phyloP scores from a whole-genome alignment of 2,888 invertebrate species.

The Pedicia rivosa region DNA sequence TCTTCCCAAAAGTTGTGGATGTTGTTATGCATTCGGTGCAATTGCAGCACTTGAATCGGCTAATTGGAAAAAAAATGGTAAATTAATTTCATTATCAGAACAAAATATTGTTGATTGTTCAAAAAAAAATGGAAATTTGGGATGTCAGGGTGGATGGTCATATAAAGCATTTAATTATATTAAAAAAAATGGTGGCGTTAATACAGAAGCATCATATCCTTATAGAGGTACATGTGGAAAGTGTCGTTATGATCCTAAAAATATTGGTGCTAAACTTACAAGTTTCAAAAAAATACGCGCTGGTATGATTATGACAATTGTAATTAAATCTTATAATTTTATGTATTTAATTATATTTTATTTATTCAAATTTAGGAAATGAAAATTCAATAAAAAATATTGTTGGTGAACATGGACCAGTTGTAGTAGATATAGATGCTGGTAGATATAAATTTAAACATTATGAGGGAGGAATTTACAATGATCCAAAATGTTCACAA shows the following conservation, averaged over 20 bases:
- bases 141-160: conserved; percentile 62
- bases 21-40: conserved; percentile 11
- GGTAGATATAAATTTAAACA: conserved; percentile 4
- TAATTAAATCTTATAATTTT: conserved; percentile 24
- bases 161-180: conserved; percentile 65
- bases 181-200: conserved; percentile 60
- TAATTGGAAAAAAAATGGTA: not conserved
- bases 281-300: too few relatives aligned
- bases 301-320: too few relatives aligned
- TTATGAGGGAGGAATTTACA: conserved; percentile 9
- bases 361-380: conserved; percentile 4
- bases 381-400: conserved; percentile 8
- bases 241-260: conserved; percentile 37
- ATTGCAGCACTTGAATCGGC: conserved; percentile 11
- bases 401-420: conserved; percentile 9
- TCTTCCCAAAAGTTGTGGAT: too few relatives aligned
- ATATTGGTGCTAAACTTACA: too few relatives aligned
- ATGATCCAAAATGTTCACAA: conserved; percentile 9
- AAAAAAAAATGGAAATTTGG: conserved; percentile 57
- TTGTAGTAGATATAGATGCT: conserved; percentile 9
- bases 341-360: not conserved
- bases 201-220: conserved; percentile 67
- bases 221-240: too few relatives aligned
- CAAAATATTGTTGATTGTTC: conserved; percentile 79
- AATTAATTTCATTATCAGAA: conserved; percentile 39